Evolutionary conservation across 2,113 vertebrate genomes (phyloP).

Genomic region (Sphaerodactylus townsendi): DNA sequence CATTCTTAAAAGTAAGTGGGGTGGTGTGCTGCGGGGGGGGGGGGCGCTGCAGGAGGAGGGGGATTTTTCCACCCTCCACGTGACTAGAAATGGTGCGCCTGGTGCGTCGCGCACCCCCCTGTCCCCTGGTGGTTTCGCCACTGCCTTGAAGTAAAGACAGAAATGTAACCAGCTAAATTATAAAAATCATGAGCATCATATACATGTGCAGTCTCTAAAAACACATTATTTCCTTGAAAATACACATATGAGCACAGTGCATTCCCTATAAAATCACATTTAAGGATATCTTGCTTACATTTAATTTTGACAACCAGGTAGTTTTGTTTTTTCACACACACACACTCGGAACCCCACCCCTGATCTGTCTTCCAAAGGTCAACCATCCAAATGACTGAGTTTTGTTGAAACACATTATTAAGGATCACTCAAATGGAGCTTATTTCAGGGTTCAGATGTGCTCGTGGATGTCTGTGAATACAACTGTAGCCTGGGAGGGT

Average conservation of each 20-base stretch:
- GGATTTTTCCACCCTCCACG: too few species aligned
- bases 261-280: constrained; percentile 5
- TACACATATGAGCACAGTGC: background rate
- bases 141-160: background rate
- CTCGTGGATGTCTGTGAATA: too few species aligned
- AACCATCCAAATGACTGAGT: background rate
- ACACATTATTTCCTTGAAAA: background rate
- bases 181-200: background rate
- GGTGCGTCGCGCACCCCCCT: too few species aligned
- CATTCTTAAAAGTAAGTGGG: too few species aligned
- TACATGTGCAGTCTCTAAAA: background rate
- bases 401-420: background rate
- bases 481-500: too few species aligned
- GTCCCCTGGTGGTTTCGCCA: too few species aligned
- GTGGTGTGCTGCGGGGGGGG: too few species aligned
- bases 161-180: constrained; percentile 3
- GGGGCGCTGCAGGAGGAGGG: too few species aligned
- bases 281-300: background rate
- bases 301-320: background rate
- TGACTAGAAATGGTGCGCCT: too few species aligned
- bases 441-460: too few species aligned
- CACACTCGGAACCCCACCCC: too few species aligned
- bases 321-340: background rate
- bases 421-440: too few species aligned
- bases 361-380: background rate